These are phyloP conservation scores for Nasonia oneida DNA, from an alignment of 2,888 invertebrate genomes.

Conservation along the genomic window DNA sequence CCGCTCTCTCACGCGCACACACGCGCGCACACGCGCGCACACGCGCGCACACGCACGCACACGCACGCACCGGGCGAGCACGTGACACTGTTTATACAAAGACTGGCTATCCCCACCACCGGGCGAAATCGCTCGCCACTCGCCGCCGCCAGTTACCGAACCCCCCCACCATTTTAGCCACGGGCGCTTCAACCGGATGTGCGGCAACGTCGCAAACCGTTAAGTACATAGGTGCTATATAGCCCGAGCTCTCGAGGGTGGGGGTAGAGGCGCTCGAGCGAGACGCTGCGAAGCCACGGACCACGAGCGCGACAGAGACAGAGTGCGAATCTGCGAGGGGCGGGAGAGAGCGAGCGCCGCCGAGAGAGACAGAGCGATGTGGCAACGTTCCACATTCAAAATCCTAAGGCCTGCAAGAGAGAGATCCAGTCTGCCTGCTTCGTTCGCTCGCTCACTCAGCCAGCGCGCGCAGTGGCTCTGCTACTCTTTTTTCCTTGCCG, in stretches of 20 bases:
- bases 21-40: not conserved
- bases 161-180: constrained; percentile 70
- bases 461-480: constrained; percentile 32
- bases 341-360: constrained; percentile 23
- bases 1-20: constrained; percentile 24
- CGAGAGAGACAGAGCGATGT: constrained; percentile 69
- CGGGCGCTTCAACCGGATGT: constrained; percentile 74
- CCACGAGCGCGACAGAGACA: constrained; percentile 36
- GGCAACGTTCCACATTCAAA: constrained; percentile 78
- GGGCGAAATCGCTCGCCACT: constrained; percentile 63
- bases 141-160: constrained; percentile 42
- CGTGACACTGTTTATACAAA: constrained; percentile 64
- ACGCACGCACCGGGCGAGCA: constrained; percentile 11
- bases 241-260: not conserved
- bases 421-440: constrained; percentile 65
- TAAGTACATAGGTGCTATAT: constrained; percentile 66
- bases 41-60: constrained; percentile 3
- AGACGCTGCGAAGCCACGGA: constrained; percentile 47
- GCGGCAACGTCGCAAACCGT: constrained; percentile 78
- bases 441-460: constrained; percentile 45
- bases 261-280: constrained; percentile 36
- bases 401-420: constrained; percentile 67
- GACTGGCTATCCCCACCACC: constrained; percentile 67
- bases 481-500: not conserved
- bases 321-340: not conserved